These are phyloP conservation scores for Eupithecia insigniata DNA, from an alignment of 2,888 invertebrate species.

Conservation along the genomic window DNA sequence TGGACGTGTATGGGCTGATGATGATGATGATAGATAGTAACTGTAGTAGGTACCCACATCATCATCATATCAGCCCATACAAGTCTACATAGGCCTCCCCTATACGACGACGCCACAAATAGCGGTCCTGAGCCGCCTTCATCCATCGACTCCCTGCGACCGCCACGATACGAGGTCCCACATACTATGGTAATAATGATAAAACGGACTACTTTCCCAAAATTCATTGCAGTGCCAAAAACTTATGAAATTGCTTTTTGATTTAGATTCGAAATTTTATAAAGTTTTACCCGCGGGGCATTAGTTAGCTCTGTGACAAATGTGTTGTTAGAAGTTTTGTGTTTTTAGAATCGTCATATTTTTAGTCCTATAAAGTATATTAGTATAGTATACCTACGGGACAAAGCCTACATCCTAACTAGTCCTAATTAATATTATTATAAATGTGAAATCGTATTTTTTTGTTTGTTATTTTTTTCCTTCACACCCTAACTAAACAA, in stretches of 20 bases:
- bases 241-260: constrained; percentile 33
- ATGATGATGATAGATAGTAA: no score
- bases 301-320: constrained; percentile 19
- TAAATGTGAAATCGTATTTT: no score
- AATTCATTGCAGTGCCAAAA: constrained; percentile 26
- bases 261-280: constrained; percentile 25
- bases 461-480: no score
- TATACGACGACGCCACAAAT: no score
- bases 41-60: background rate
- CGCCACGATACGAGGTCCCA: no score
- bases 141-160: no score
- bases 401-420: background rate
- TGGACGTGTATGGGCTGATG: no score
- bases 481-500: no score
- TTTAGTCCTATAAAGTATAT: background rate
- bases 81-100: no score
- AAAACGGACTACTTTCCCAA: constrained; percentile 2
- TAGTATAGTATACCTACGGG: background rate
- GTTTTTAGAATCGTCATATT: constrained; percentile 5
- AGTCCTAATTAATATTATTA: no score
- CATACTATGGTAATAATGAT: background rate
- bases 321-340: constrained; percentile 25
- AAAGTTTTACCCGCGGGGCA: constrained; percentile 31
- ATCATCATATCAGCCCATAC: no score
- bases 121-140: no score